Evolutionary conservation across 2,888 invertebrate genomes (phyloP).

Genomic region (Drosophila hamatofila): DNA sequence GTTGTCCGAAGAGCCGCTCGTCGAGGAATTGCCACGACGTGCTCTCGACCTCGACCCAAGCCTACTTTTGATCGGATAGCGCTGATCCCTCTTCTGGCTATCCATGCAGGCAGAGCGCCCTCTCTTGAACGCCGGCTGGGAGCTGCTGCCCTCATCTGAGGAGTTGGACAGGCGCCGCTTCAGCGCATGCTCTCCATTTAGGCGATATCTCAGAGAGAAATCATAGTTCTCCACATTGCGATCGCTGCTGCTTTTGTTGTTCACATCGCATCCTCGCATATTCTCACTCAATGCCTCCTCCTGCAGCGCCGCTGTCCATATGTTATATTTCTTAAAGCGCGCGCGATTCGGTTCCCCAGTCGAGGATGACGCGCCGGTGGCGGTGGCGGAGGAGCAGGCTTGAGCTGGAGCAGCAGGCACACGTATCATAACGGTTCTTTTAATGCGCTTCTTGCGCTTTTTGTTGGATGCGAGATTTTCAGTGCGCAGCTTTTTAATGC

Average conservation of each 20-base stretch:
- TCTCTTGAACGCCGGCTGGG: conserved; percentile 77
- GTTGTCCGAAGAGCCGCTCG: conserved; percentile 86
- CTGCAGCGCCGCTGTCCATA: conserved; percentile 91
- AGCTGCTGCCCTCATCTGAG: conserved; percentile 68
- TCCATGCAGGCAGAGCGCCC: conserved; percentile 49
- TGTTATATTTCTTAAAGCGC: conserved; percentile 89
- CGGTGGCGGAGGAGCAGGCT: neutral
- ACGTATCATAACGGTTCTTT: conserved; percentile 82
- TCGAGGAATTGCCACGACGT: conserved; percentile 79
- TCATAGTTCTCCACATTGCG: conserved; percentile 92
- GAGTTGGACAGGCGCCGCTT: conserved; percentile 83
- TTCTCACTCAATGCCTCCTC: conserved; percentile 93
- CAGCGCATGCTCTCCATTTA: conserved; percentile 86
- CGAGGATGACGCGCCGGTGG: neutral
- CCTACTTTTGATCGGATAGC: conserved; percentile 64
- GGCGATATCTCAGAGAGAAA: conserved; percentile 88
- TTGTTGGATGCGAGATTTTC: conserved; percentile 51
- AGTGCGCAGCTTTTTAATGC: conserved; percentile 73
- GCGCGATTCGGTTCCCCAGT: conserved; percentile 80
- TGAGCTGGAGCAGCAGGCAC: conserved; percentile 43
- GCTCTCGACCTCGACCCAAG: conserved; percentile 71
- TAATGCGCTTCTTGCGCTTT: conserved; percentile 73
- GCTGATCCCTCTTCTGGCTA: conserved; percentile 36
- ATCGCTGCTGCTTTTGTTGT: conserved; percentile 87
- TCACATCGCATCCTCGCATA: conserved; percentile 91